Evolutionary conservation across 2,113 vertebrate species (phyloP).

Genomic region (Cynopterus brachyotis): DNA sequence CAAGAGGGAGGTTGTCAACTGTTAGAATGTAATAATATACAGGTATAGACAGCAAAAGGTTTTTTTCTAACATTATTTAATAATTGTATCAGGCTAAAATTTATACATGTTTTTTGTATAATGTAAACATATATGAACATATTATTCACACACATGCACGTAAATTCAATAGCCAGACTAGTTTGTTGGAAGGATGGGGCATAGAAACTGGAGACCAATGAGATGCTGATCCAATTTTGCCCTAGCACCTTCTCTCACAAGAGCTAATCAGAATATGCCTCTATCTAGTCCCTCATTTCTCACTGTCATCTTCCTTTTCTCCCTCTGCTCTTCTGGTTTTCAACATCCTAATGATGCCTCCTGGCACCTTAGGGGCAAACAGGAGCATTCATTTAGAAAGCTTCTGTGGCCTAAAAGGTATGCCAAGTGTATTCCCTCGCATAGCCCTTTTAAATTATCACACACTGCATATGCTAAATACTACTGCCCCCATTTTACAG

Average conservation of each 20-base stretch:
- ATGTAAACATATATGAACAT: background rate
- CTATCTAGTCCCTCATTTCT: background rate
- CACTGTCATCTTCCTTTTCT: background rate
- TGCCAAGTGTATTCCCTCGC: background rate
- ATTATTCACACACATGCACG: background rate
- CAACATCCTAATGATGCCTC: background rate
- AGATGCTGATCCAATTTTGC: background rate
- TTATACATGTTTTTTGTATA: background rate
- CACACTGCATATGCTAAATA: background rate
- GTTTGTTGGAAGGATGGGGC: background rate
- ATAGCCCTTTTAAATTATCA: background rate
- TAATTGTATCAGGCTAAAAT: background rate
- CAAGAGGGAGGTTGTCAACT: background rate
- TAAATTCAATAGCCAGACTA: background rate
- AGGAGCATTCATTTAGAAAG: background rate
- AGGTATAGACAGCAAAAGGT: fast-evolving
- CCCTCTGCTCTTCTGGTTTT: background rate
- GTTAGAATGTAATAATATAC: background rate
- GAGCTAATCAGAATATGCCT: background rate
- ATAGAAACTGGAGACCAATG: background rate
- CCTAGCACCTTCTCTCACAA: background rate
- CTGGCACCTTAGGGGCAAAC: background rate
- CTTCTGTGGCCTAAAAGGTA: background rate
- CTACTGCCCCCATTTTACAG: background rate
- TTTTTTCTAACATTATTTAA: background rate